phyloP scores from a whole-genome alignment of 2,888 invertebrate species.

The Alentia gelatinosa region DNA sequence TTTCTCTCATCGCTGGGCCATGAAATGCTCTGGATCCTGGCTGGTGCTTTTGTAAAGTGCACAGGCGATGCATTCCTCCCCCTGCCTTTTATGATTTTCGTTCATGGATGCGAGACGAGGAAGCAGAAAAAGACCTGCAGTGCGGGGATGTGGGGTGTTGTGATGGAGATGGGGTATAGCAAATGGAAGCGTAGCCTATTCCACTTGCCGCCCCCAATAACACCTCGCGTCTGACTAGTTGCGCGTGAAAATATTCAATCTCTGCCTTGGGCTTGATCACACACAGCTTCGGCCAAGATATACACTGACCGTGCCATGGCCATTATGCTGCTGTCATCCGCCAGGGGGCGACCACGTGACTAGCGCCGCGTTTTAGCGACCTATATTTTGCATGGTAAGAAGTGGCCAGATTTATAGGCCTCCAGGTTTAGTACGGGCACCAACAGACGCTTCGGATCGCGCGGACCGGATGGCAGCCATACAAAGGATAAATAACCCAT shows the following conservation, averaged over 20 bases:
- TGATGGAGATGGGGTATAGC: neutral
- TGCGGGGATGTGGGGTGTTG: neutral
- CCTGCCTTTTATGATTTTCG: neutral
- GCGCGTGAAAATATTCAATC: slow-evolving; percentile 25
- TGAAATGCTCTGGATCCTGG: slow-evolving; percentile 8
- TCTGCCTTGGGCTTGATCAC: neutral
- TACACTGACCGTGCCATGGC: neutral
- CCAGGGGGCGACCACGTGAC: neutral
- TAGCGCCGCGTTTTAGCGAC: slow-evolving; percentile 11
- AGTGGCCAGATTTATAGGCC: slow-evolving; percentile 25
- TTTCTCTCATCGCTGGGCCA: slow-evolving; percentile 23
- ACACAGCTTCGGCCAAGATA: neutral
- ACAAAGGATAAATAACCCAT: slow-evolving; percentile 37
- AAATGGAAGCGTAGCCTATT: too few relatives aligned
- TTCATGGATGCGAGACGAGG: neutral
- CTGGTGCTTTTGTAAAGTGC: neutral
- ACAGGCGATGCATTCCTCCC: neutral
- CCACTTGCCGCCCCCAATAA: neutral
- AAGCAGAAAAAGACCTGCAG: neutral
- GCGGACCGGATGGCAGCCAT: neutral
- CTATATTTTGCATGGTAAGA: slow-evolving; percentile 9
- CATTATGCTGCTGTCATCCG: neutral
- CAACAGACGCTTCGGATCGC: neutral
- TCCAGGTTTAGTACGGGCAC: neutral
- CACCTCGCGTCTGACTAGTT: neutral